Base-by-base conservation (phyloP, 2,888 invertebrate genomes). In the Cepaea hortensis region DNA sequence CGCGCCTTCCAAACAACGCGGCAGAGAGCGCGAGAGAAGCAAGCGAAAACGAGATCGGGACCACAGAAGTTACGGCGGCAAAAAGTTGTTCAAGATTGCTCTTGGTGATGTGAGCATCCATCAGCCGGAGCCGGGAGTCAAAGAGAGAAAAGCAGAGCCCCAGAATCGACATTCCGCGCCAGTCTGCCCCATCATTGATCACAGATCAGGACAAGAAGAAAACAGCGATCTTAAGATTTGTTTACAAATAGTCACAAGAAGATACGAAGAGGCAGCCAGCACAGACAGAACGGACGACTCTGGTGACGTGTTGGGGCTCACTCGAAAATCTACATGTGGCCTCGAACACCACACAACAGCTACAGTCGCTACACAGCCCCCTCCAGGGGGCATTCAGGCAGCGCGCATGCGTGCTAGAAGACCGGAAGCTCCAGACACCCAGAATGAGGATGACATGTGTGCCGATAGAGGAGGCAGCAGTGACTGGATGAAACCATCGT, bases 41-140 rank as follows among this genome's bases (percentile, higher is more conserved):
- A 87, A 87, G 55, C 9, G 84, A 7, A 87, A 87, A 72, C 11
- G 83, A 50, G 87, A 87, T 61, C 87, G 87, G 6, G 84, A 84
- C 6, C 84, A 81, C 11, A 50, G 83, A 62, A 73, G 82, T 13
- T 68, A 81, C 23, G 77, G 65, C 15, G 84, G 79, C 9, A 84
- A 75, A 23, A 80, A 84, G 46, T 84, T 20, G 1, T 35, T 87
- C 55, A 75, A 68, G 20, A 87, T 84, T 20, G 84, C 87, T 5
- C 65, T 84, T 2, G 87, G 87, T 6, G 84, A 87, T 65, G 84
- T 87, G 4, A 77, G 55, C 5, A 62, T 61, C 50, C n/a, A 55
- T 18, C 73, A 85, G 3, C 18, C 13, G 62, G 62, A 77, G 9
- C 18, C 18, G 18, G 46, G 13, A 3, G 65, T 9, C 18, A 73